A percentile compares a stretch with the other conserved stretches of the same genome.
Evolutionary conservation across 2,113 vertebrate species (phyloP).

Genomic region (Ornithorhynchus anatinus): DNA sequence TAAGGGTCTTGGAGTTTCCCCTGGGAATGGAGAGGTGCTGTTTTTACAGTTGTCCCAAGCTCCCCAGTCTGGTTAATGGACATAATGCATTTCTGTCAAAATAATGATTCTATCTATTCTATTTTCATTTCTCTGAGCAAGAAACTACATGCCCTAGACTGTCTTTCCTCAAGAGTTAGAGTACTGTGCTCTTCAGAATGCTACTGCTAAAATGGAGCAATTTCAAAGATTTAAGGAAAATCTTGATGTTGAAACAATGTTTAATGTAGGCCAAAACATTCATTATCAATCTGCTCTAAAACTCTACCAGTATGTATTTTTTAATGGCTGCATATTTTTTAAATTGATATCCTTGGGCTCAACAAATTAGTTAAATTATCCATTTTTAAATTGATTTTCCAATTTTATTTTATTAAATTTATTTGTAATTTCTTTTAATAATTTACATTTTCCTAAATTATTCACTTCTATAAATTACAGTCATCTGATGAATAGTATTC

Average conservation of each 20-base stretch:
- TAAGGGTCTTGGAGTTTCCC: too few species aligned
- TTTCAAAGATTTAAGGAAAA: not conserved
- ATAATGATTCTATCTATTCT: too few species aligned
- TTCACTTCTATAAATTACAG: not conserved
- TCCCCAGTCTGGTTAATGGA: too few species aligned
- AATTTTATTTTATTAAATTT: too few species aligned
- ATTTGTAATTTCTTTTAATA: too few species aligned
- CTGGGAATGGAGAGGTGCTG: too few species aligned
- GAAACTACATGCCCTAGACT: too few species aligned
- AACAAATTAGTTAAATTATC: not conserved
- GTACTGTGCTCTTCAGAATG: not conserved
- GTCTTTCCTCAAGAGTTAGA: too few species aligned
- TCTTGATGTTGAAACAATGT: not conserved
- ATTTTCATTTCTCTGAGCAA: too few species aligned
- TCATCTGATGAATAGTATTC: not conserved
- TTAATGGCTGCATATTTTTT: not conserved
- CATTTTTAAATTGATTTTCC: not conserved
- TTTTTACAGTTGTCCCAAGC: too few species aligned
- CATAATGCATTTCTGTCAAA: too few species aligned
- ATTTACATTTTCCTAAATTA: conserved; percentile 7
- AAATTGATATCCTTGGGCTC: not conserved
- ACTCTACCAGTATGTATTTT: not conserved
- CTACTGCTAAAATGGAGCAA: not conserved
- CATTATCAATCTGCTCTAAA: not conserved
- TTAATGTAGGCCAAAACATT: not conserved